A percentile compares a stretch with the other conserved stretches of the same genome.
phyloP scores from a whole-genome alignment of 2,888 invertebrate species.

The Hydriomena furcata region DNA sequence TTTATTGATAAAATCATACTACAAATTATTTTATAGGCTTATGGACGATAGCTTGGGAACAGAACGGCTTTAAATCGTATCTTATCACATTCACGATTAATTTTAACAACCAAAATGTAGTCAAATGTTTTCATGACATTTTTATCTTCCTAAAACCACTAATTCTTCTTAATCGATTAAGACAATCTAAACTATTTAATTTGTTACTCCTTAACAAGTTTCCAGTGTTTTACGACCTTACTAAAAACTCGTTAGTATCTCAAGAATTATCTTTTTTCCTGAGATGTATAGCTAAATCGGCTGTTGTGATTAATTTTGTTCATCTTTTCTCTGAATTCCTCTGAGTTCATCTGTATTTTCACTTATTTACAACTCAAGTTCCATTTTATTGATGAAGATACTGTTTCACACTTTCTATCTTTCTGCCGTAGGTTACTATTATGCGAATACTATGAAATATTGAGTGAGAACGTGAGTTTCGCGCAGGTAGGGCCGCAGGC shows the following conservation, averaged over 20 bases:
- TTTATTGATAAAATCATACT: background rate
- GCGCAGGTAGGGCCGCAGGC: background rate
- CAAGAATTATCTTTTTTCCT: slow-evolving; percentile 46
- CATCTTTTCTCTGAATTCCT: slow-evolving; percentile 35
- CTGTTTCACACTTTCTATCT: too few relatives aligned
- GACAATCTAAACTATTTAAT: slow-evolving; percentile 47
- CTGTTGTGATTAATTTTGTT: slow-evolving; percentile 52
- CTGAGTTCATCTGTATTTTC: too few relatives aligned
- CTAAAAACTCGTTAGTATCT: slow-evolving; percentile 46
- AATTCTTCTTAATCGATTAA: slow-evolving; percentile 47
- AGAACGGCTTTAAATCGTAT: slow-evolving; percentile 23
- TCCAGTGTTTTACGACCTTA: slow-evolving; percentile 44
- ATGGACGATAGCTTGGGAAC: background rate
- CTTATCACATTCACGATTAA: slow-evolving; percentile 15
- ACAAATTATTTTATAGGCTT: too few relatives aligned
- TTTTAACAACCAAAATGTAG: slow-evolving; percentile 29
- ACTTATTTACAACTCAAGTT: too few relatives aligned
- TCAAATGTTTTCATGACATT: slow-evolving; percentile 25
- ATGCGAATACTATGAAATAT: too few relatives aligned
- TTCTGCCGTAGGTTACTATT: too few relatives aligned
- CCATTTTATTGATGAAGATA: too few relatives aligned
- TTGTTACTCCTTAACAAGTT: slow-evolving; percentile 47
- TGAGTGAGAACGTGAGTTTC: too few relatives aligned
- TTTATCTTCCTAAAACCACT: slow-evolving; percentile 36
- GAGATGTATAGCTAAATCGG: slow-evolving; percentile 55